Percentiles rank a stretch among this genome's conserved stretches.
phyloP scores from a whole-genome alignment of 2,888 invertebrate species.

The Chaetoderma sp. region DNA sequence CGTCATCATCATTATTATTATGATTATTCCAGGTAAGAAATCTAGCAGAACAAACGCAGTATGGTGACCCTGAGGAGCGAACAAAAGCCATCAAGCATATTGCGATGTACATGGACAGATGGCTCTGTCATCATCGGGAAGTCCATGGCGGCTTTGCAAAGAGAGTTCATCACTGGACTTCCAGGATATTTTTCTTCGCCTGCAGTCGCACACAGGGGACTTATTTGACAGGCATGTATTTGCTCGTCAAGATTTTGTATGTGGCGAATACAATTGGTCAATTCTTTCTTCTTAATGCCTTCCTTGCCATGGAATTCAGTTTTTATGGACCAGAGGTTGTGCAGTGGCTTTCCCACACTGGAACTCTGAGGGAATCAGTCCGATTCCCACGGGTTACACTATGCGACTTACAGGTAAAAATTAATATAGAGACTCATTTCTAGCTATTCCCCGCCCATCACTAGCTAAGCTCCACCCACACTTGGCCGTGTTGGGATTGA shows the following conservation, averaged over 20 bases:
- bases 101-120: constrained; percentile 54
- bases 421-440: too few relatives aligned
- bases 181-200: constrained; percentile 49
- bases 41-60: too few relatives aligned
- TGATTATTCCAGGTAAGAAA: too few relatives aligned
- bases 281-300: constrained; percentile 58
- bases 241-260: constrained; percentile 53
- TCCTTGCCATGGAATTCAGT: constrained; percentile 54
- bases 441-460: too few relatives aligned
- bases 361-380: constrained; percentile 49
- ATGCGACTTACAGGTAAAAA: too few relatives aligned
- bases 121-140: constrained; percentile 56
- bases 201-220: constrained; percentile 60
- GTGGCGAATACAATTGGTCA: constrained; percentile 55
- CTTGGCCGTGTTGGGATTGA: too few relatives aligned
- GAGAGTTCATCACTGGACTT: constrained; percentile 50
- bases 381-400: constrained; percentile 56
- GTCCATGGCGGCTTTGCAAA: constrained; percentile 53
- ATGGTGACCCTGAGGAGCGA: constrained; percentile 48
- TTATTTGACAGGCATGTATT: constrained; percentile 57
- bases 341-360: constrained; percentile 43
- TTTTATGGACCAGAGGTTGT: constrained; percentile 57
- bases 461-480: too few relatives aligned
- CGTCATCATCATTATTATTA: too few relatives aligned
- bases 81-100: constrained; percentile 53